Conservation (phyloP, 2,888 invertebrate genomes). For the Acleris laterana region DNA sequence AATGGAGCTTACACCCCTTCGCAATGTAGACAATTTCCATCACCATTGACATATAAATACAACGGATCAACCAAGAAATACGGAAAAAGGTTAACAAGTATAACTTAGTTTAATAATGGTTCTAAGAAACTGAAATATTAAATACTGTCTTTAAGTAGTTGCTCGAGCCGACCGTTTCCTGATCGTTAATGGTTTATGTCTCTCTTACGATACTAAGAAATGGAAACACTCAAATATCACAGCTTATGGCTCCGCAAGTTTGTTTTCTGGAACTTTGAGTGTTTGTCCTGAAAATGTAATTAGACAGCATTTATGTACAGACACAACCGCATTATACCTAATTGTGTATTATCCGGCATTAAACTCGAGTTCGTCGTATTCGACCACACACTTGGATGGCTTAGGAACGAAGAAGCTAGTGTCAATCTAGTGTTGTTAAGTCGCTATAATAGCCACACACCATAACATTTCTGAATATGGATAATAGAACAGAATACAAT, state of each 20-base stretch:
- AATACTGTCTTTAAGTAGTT: slow-evolving; percentile 29
- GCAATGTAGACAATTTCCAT: too few species aligned
- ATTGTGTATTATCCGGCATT: neutral
- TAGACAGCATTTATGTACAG: neutral
- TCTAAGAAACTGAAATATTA: slow-evolving; percentile 29
- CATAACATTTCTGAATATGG: too few species aligned
- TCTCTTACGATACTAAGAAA: slow-evolving; percentile 55
- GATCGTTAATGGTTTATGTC: slow-evolving; percentile 68
- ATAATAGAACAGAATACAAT: too few species aligned
- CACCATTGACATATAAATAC: too few species aligned
- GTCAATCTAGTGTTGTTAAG: too few species aligned
- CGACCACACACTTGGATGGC: too few species aligned
- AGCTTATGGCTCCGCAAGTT: slow-evolving; percentile 19
- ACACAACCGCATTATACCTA: neutral
- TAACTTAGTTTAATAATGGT: slow-evolving; percentile 3
- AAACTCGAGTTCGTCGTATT: too few species aligned
- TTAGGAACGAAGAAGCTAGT: too few species aligned
- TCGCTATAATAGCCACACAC: too few species aligned
- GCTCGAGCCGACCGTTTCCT: slow-evolving; percentile 50
- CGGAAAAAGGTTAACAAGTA: neutral
- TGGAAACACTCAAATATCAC: slow-evolving; percentile 40
- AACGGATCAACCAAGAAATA: too few species aligned
- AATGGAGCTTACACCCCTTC: too few species aligned
- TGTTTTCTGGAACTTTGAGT: neutral
- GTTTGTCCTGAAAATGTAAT: neutral